phyloP scores from a whole-genome alignment of 2,113 vertebrate genomes.

The Tonatia bakeri region DNA sequence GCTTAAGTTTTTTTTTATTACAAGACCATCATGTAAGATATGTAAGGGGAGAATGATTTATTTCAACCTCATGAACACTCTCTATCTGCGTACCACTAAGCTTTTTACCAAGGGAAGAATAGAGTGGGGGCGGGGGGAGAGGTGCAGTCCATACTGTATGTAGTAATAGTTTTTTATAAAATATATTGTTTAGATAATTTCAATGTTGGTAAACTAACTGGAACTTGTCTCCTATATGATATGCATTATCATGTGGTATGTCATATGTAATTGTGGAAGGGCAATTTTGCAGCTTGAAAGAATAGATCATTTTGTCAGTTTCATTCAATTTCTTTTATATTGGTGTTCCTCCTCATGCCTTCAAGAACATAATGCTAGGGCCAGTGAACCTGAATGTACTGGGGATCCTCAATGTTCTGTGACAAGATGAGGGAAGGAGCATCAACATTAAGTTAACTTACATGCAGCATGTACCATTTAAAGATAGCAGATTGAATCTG shows the following conservation, averaged over 20 bases:
- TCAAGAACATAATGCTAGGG: not conserved
- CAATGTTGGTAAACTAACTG: not conserved
- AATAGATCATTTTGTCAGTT: not conserved
- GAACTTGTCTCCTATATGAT: not conserved
- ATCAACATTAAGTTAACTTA: not conserved
- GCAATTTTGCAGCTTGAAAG: not conserved
- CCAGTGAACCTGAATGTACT: not conserved
- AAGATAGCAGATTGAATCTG: not conserved
- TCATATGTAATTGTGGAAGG: not conserved
- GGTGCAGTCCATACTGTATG: not conserved
- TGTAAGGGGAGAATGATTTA: not conserved
- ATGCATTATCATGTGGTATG: not conserved
- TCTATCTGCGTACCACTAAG: not conserved
- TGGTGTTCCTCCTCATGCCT: not conserved
- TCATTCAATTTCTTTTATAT: not conserved
- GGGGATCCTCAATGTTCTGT: not conserved
- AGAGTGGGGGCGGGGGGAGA: not conserved
- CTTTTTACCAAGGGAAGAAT: not conserved
- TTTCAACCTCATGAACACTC: not conserved
- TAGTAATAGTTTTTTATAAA: not conserved
- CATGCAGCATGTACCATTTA: not conserved
- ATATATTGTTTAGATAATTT: not conserved
- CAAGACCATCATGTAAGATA: not conserved
- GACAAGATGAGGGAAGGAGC: not conserved
- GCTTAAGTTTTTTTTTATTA: not conserved